phyloP scores from a whole-genome alignment of 2,888 invertebrate species.

The Ferdinandea cuprea region DNA sequence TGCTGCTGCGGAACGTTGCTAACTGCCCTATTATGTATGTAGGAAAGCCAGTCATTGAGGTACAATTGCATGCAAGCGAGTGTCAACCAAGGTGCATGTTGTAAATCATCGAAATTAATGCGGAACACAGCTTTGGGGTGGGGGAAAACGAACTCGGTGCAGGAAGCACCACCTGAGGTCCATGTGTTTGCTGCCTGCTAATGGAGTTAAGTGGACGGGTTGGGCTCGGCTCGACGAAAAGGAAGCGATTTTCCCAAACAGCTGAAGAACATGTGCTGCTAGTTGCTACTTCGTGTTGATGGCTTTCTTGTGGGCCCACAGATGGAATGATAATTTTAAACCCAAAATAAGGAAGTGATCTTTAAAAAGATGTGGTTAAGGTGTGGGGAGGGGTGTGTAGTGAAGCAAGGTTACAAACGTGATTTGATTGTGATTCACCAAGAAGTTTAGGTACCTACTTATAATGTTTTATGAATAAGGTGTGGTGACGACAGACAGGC shows the following conservation, averaged over 20 bases:
- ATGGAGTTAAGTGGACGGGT: conserved; percentile 47
- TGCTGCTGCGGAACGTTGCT: conserved; percentile 12
- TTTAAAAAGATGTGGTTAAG: no score
- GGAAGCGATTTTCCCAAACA: conserved; percentile 76
- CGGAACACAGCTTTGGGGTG: conserved; percentile 17
- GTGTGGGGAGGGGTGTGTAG: no score
- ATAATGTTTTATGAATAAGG: no score
- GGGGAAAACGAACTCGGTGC: conserved; percentile 20
- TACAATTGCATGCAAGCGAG: conserved; percentile 48
- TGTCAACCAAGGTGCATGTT: conserved; percentile 64
- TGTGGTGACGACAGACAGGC: no score
- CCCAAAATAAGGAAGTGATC: no score
- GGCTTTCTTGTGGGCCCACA: background rate
- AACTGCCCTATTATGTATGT: no score
- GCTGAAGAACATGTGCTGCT: conserved; percentile 77
- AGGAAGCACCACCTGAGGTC: conserved; percentile 55
- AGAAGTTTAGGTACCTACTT: no score
- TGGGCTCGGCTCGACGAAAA: conserved; percentile 21
- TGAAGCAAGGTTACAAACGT: no score
- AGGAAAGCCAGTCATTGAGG: conserved; percentile 46
- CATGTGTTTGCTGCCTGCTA: conserved; percentile 43
- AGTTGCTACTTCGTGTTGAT: background rate
- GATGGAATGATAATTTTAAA: background rate
- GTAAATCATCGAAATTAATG: conserved; percentile 70
- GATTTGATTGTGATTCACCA: no score